Base-by-base conservation (phyloP, 2,888 invertebrate genomes). In the Poecilobothrus nobilitatus region DNA sequence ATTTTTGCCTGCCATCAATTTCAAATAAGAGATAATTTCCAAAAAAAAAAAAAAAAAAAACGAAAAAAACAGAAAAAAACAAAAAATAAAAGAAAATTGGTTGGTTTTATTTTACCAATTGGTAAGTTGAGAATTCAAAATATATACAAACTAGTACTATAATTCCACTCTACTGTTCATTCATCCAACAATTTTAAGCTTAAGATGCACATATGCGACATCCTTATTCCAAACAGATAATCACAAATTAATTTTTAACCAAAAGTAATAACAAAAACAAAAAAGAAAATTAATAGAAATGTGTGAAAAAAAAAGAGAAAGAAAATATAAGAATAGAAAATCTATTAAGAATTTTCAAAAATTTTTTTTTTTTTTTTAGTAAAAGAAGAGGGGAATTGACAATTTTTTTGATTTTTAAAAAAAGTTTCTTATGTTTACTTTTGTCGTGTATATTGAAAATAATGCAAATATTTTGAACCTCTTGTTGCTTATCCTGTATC, bases 181-280 rank as follows among this genome's bases (percentile, higher is more conserved):
- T 9, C 12, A 53, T 53, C 53, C 53, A 6, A 27, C 27, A 27
- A 53, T 53, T 53, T 53, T 18, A 53, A 18, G 9, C 4, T 41
- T 41, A 8, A 53, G 37, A 53, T 34, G 33, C 65, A 65, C 65
- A 65, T 65, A 65, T 65, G 65, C 20, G 65, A 34, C 33, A 20
- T 37, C 20, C 65, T 37, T 65, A 76, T 73, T 76, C 76, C 76
- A 78, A 76, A 78, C 70, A 80, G 79, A 79, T 80, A 80, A 80
- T 80, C 79, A 78, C 78, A 79, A 80, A 80, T 80, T 80, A 80
- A 80, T 80, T 80, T 79, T 75, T 73, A 76, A 75, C 75, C 75
- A 71, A 69, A 67, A 22, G 71, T 65, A 63, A 66, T 66, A 21
- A 67, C 62, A 33, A 27, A 5, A 4, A 27, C 5, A 4, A 27